Base-by-base conservation (phyloP, 2,113 vertebrate species). In the Tapirus terrestris region DNA sequence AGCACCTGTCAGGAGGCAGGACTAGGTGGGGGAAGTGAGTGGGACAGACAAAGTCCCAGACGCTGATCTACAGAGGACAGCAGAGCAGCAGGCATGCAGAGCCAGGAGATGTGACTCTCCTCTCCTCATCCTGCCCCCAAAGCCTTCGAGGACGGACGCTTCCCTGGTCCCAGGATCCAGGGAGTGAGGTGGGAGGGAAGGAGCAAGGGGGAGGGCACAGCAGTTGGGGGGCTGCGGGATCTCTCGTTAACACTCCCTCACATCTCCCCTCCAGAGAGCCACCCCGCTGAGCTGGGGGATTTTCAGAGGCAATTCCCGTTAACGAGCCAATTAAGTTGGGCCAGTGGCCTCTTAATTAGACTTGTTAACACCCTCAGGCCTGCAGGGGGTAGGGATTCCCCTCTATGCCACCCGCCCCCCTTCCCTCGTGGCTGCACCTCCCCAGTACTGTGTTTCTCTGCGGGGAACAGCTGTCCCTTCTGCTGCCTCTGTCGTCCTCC, bases 301-400 rank as follows among this genome's bases (percentile, higher is more conserved):
- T 98, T 98, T 98, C 96, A 96, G 97, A 97, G 96, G 97, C 90
- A 97, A 95, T 97, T 97, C 96, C 96, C 96, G 97, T 98, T 98
- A 98, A 98, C 95, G 87, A 98, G 97, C 97, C 97, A 98, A 98
- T 98, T 98, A 98, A 98, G 96, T 96, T 97, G 95, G 98, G 97
- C 97, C 97, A 98, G 96, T 97, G 97, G 98, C 97, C 97, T 97
- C 98, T 98, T 98, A 98, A 98, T 98, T 98, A 98, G 96, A 96
- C 98, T 98, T 98, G 98, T 98, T 98, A 98, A 98, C 97, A 98
- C 98, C 96, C 95, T 79, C 10, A 88, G 96, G 93, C 79, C 96
- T 63, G 17, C 73, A 82, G 94, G 89, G 60, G 89, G 82, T 58
- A 83, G 84, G 77, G 73, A 84, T 70, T 63, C 87, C 94, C 80